These are phyloP conservation scores for Macaca fascicularis DNA, from an alignment of 2,113 vertebrate genomes.

Conservation along the genomic window DNA sequence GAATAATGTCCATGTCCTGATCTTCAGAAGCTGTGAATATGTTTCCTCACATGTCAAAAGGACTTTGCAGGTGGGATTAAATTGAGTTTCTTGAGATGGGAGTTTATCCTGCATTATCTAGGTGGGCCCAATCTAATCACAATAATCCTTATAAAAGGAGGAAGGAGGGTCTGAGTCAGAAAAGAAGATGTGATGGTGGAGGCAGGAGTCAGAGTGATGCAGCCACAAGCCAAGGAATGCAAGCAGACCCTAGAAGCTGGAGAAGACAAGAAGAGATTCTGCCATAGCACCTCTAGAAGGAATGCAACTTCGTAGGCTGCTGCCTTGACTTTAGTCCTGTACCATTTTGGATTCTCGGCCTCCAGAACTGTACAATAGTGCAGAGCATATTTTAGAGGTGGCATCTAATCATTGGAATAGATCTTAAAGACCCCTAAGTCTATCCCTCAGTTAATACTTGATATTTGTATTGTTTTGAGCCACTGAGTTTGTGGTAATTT, in stretches of 20 bases:
- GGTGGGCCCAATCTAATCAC: not conserved
- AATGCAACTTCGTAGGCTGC: not conserved
- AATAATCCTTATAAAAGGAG: not conserved
- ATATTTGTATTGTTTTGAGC: not conserved
- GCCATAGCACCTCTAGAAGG: not conserved
- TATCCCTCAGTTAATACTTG: not conserved
- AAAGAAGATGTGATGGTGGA: not conserved
- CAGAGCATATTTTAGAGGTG: not conserved
- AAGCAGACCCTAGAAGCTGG: not conserved
- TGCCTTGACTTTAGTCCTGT: not conserved
- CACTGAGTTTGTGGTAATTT: not conserved
- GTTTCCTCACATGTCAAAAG: not conserved
- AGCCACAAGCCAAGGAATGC: not conserved
- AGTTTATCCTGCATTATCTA: not conserved
- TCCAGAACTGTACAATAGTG: not conserved
- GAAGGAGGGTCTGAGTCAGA: not conserved
- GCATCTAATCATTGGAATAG: not conserved
- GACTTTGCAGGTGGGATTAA: not conserved
- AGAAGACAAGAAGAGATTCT: not conserved
- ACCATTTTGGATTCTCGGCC: not conserved
- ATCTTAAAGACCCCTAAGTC: not conserved
- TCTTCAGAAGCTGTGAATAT: not conserved
- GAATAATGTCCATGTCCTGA: not conserved
- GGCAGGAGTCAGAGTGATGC: not conserved
- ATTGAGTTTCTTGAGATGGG: not conserved